phyloP scores from a whole-genome alignment of 2,797 vertebrate species.

The Miopithecus talapoin region DNA sequence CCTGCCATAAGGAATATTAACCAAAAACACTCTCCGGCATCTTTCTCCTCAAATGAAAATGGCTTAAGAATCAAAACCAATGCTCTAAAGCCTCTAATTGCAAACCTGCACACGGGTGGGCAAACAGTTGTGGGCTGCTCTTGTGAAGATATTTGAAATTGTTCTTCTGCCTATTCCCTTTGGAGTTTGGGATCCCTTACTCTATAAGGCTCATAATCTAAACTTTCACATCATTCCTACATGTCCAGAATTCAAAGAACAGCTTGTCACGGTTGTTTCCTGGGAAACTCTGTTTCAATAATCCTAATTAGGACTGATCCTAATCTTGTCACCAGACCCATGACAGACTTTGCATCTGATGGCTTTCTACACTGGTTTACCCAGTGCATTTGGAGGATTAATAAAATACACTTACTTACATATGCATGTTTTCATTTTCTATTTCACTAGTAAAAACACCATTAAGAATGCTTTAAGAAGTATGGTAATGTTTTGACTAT shows the following conservation, averaged over 20 bases:
- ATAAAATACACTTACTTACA: background rate
- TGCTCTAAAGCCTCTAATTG: background rate
- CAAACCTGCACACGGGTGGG: background rate
- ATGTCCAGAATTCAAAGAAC: background rate
- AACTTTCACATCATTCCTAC: background rate
- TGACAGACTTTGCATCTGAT: background rate
- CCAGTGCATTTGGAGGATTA: background rate
- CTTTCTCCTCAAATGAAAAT: background rate
- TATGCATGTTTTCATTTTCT: background rate
- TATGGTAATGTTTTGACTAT: background rate
- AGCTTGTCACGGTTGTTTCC: background rate
- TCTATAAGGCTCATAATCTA: background rate
- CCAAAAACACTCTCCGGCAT: background rate
- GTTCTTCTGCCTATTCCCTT: background rate
- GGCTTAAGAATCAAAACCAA: background rate
- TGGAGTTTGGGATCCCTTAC: background rate
- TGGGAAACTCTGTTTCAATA: background rate
- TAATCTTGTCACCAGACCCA: background rate
- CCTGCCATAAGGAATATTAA: background rate
- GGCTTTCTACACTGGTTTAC: background rate
- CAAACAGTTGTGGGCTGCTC: background rate
- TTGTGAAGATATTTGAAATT: background rate
- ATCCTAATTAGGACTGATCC: background rate
- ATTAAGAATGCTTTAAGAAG: background rate
- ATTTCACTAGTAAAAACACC: slow-evolving; percentile 1